These are phyloP conservation scores for Platypus cylindrus DNA, from an alignment of 2,888 invertebrate species.

Conservation along the genomic window DNA sequence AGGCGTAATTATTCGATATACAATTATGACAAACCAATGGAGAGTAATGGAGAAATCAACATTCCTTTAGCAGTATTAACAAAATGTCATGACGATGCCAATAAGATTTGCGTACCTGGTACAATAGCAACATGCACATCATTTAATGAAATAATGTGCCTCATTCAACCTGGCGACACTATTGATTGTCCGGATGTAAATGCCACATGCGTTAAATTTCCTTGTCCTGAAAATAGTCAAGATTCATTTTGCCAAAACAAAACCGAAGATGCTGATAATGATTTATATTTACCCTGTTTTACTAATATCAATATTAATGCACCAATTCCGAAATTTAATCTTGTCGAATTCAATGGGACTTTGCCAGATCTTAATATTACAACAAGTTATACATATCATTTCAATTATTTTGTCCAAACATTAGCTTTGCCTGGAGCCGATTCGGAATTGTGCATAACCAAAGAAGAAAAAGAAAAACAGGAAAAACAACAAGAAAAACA, in stretches of 20 bases:
- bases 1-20: conserved; percentile 26
- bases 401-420: conserved; percentile 23
- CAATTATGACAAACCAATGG: conserved; percentile 27
- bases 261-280: conserved; percentile 14
- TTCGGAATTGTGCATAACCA: conserved; percentile 16
- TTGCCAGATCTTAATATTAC: conserved; percentile 14
- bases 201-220: conserved; percentile 21
- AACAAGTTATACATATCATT: conserved; percentile 19
- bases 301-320: conserved; percentile 27
- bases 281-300: conserved; percentile 26
- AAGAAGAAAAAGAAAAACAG: conserved; percentile 13
- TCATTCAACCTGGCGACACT: conserved; percentile 20
- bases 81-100: conserved; percentile 27
- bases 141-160: conserved; percentile 28
- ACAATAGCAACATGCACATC: conserved; percentile 27
- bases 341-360: conserved; percentile 18
- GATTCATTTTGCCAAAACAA: conserved; percentile 22
- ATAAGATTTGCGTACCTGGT: conserved; percentile 25
- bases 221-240: conserved; percentile 19
- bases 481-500: conserved; percentile 6
- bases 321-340: conserved; percentile 20
- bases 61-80: conserved; percentile 26
- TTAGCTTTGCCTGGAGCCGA: conserved; percentile 24
- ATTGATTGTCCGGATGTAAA: conserved; percentile 22
- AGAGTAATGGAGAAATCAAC: conserved; percentile 25